Base-by-base conservation (phyloP, 2,797 vertebrate genomes). In the Coccyzus lansbergi region DNA sequence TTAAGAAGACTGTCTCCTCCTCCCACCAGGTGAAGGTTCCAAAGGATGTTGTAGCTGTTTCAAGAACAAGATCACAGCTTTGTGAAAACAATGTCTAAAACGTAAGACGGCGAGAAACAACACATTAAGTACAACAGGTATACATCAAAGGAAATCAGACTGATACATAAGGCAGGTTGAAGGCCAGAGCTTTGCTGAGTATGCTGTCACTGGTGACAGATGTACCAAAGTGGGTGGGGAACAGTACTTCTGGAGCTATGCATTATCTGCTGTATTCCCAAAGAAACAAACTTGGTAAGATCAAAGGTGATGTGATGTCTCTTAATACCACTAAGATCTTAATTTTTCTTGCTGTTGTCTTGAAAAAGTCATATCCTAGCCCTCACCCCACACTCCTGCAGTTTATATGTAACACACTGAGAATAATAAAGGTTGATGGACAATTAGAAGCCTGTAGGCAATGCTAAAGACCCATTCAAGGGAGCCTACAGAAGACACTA, bases 1-100 rank as follows among this genome's bases (percentile, higher is more conserved):
- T 72, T 63, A 83, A 75, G 33, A 86, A 72, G 42, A 71, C 9
- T 52, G 42, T 64, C 33, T 90, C 58, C 75, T 90, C 36, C 48
- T 88, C 38, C 22, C 21, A 72, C 34, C 20, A 48, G 16, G 46
- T 40, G 31, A 87, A 38, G 40, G 63, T 90, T 92, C 52, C 65
- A 59, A 82, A 49, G 18, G 55, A 63, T 25, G 33, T 15, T 53
- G 69, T 25, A 72, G 63, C 33, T 88, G 67, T 64, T 84, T 77
- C 63, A 86, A 90, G 88, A 88, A 83, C 33, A 94, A 88, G 74
- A 80, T 65, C 52, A 70, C 19, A 75, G 70, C 67, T 82, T 84
- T 63, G 60, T 60, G 52, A 94, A 84, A 91, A 72, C 12, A n/a
- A 63, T 2, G 16, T 48, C 70, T 84, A 65, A 79, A 92, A 91